Conservation (phyloP, 2,113 vertebrate species). For the Mola mola region DNA sequence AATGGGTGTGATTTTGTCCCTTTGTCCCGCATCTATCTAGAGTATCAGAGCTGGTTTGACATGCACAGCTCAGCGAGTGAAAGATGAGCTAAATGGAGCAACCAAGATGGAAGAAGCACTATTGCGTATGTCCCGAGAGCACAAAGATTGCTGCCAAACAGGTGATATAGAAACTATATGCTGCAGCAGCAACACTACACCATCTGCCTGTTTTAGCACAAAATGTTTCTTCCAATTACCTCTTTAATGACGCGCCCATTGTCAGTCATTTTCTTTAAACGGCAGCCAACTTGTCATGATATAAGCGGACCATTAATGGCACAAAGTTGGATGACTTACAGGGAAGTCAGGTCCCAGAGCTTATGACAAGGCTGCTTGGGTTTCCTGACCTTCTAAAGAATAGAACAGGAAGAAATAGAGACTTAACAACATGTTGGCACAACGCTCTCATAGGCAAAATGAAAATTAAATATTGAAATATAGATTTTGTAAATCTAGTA, state of each 20-base stretch:
- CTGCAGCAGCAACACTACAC: conserved; percentile 37
- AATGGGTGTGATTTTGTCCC: conserved; percentile 49
- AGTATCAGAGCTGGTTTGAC: conserved; percentile 45
- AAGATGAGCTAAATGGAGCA: conserved; percentile 67
- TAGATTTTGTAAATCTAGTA: too few species aligned
- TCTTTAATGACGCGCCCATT: conserved; percentile 29
- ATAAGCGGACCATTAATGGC: conserved; percentile 37
- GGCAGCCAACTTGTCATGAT: conserved; percentile 38
- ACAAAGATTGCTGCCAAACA: conserved; percentile 37
- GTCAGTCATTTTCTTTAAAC: conserved; percentile 37
- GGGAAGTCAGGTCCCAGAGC: too few species aligned
- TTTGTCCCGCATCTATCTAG: conserved; percentile 48
- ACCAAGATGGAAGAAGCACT: conserved; percentile 39
- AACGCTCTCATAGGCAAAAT: too few species aligned
- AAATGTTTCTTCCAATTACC: conserved; percentile 30
- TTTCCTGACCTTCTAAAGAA: too few species aligned
- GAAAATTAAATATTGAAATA: too few species aligned
- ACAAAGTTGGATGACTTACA: too few species aligned
- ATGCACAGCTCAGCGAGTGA: conserved; percentile 46
- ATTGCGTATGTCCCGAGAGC: conserved; percentile 52
- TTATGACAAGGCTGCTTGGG: too few species aligned
- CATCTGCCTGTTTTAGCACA: conserved; percentile 25
- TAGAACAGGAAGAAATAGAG: too few species aligned
- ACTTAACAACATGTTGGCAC: too few species aligned
- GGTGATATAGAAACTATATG: conserved; percentile 22